These are phyloP conservation scores for Nematolebias whitei DNA, from an alignment of 2,113 vertebrate genomes.

Conservation along the genomic window DNA sequence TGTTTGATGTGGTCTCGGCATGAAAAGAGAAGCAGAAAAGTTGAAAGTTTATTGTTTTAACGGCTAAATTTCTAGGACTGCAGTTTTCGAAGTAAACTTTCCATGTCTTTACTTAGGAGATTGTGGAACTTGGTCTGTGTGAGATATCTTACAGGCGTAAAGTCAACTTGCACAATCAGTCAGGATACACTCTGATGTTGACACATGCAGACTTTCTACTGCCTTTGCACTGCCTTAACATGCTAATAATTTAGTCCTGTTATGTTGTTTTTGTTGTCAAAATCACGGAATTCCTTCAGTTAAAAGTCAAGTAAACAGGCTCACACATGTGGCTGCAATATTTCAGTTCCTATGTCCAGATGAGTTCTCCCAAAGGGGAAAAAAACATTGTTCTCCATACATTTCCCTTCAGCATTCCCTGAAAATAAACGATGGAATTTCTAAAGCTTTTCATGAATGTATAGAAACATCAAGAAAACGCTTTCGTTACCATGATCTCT, in stretches of 20 bases:
- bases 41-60: slow-evolving; percentile 70
- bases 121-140: slow-evolving; percentile 45
- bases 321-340: slow-evolving; percentile 75
- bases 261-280: slow-evolving; percentile 68
- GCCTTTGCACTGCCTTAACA: slow-evolving; percentile 48
- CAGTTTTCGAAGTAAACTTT: slow-evolving; percentile 63
- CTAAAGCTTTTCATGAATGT: slow-evolving; percentile 19
- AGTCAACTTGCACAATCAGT: slow-evolving; percentile 11
- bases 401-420: slow-evolving; percentile 35
- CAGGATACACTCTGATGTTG: not conserved
- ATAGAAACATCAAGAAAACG: slow-evolving; percentile 5
- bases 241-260: slow-evolving; percentile 73
- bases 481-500: not conserved
- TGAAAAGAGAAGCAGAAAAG: slow-evolving; percentile 58
- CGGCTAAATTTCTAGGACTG: slow-evolving; percentile 73
- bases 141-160: slow-evolving; percentile 49
- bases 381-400: slow-evolving; percentile 29
- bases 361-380: slow-evolving; percentile 51
- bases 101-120: slow-evolving; percentile 54
- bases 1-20: slow-evolving; percentile 75
- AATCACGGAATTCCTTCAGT: slow-evolving; percentile 73
- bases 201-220: slow-evolving; percentile 47
- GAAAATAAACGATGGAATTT: slow-evolving; percentile 30
- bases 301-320: slow-evolving; percentile 74
- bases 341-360: slow-evolving; percentile 57